Conservation (phyloP, 2,888 invertebrate genomes). For the Coecobrya sp. region DNA sequence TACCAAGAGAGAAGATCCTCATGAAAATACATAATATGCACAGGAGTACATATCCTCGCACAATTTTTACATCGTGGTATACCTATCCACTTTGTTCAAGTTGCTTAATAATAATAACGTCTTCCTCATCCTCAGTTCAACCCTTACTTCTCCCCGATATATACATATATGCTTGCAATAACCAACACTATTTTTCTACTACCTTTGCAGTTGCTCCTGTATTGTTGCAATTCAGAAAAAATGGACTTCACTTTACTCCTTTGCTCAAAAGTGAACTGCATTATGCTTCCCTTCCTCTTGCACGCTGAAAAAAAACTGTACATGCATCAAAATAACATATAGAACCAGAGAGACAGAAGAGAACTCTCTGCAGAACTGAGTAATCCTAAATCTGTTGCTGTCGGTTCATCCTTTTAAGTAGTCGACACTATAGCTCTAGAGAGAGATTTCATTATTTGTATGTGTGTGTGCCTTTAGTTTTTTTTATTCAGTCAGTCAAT, state of each 20-base stretch:
- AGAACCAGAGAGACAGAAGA: background rate
- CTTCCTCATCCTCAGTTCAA: slow-evolving; percentile 15
- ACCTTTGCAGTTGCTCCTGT: background rate
- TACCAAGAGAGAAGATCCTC: background rate
- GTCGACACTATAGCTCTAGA: background rate
- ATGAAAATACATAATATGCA: slow-evolving; percentile 6
- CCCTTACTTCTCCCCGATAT: background rate
- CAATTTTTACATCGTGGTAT: background rate
- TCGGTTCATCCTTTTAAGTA: slow-evolving; percentile 24
- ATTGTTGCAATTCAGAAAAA: background rate
- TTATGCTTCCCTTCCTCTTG: slow-evolving; percentile 20
- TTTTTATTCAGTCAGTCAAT: background rate
- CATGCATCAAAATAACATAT: background rate
- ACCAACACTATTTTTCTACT: background rate
- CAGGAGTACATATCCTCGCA: background rate
- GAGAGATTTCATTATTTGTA: background rate
- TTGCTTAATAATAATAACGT: slow-evolving; percentile 3
- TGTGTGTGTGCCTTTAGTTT: background rate
- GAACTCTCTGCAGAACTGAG: background rate
- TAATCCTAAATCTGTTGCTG: slow-evolving; percentile 43
- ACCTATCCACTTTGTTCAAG: slow-evolving; percentile 6
- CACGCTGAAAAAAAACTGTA: background rate
- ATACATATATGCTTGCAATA: background rate
- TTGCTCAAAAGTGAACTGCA: slow-evolving; percentile 30
- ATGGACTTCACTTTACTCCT: background rate